A percentile compares a stretch with the other conserved stretches of the same genome.
Conservation (phyloP, 2,888 invertebrate species). For the Lasius platythorax region DNA sequence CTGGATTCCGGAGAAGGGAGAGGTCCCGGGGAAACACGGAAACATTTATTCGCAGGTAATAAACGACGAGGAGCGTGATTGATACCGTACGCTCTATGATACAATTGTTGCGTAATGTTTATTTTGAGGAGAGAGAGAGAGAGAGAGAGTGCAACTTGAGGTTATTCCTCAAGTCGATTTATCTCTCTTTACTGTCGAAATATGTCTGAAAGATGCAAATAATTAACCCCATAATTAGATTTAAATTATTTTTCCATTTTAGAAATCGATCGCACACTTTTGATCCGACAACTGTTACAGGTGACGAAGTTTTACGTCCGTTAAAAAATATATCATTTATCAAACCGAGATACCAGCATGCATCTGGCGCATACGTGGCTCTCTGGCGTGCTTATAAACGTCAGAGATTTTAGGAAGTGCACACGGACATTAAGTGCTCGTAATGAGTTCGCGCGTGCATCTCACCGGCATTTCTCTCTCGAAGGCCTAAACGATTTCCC, state of each 20-base stretch:
- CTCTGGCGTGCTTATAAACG: background rate
- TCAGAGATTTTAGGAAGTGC: slow-evolving; percentile 13
- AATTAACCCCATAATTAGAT: background rate
- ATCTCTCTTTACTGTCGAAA: background rate
- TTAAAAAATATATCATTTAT: background rate
- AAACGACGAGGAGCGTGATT: slow-evolving; percentile 46
- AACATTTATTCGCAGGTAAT: slow-evolving; percentile 33
- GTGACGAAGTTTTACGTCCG: background rate
- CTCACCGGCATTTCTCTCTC: slow-evolving; percentile 25
- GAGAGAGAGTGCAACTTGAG: slow-evolving; percentile 3
- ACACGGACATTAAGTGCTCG: slow-evolving; percentile 25
- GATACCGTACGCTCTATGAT: slow-evolving; percentile 25
- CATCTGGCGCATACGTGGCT: background rate
- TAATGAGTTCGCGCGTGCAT: slow-evolving; percentile 38
- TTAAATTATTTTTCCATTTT: background rate
- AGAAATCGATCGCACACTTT: background rate
- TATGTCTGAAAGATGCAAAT: background rate
- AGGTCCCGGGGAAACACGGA: slow-evolving; percentile 35
- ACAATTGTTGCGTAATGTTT: slow-evolving; percentile 33
- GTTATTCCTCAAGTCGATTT: background rate
- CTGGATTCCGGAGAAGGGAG: slow-evolving; percentile 43
- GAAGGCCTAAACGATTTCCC: slow-evolving; percentile 37
- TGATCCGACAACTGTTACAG: background rate
- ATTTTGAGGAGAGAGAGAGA: slow-evolving; percentile 12
- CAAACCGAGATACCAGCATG: background rate